Evolutionary conservation across 2,797 vertebrate genomes (phyloP), one percentile per base, ranked within the genome.

Genomic region (Pseudopleuronectes americanus): DNA sequence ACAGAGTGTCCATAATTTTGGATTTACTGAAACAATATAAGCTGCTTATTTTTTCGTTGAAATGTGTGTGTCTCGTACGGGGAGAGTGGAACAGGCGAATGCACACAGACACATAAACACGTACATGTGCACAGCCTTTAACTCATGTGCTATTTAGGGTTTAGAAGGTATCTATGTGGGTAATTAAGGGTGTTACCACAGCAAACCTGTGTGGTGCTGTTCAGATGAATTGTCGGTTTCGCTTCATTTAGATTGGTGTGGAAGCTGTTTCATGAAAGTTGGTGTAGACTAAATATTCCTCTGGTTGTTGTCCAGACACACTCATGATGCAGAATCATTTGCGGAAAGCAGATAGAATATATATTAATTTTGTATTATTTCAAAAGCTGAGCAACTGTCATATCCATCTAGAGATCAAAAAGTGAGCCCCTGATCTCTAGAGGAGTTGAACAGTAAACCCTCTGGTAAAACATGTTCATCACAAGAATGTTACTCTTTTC

Each of bases 1-100:
- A 77, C 81, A 51, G 67, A 64, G 77, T 80, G 87, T 84, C 81
- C 82, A 87, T 86, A 72, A 86, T 85, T 87, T 80, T 80, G 84
- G 86, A 88, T 89, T 88, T 78, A 81, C 71, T 81, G 79, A 89
- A 88, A 90, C 86, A 88, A 84, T 88, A 71, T 83, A 86, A 87
- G 85, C 83, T 67, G 85, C 89, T 89, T 85, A 87, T 80, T 84
- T 80, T 84, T 48, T 86, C 26, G 23, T 52, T 28, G 56, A 22
- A 55, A n/a, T 36, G 49, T n/a, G 13, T 36, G 33, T 47, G 54
- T 67, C n/a, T 74, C 67, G 56, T 69, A 57, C 64, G 41, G n/a
- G 23, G 57, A 23, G 53, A 71, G 55, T 4, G 41, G 41, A 77
- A 51, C 55, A 72, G 43, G 55, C 64, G 57, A 23, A 71, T 31